A percentile compares a stretch with the other conserved stretches of the same genome.
Conservation (phyloP, 2,888 invertebrate genomes). For the Bombyx huttoni region DNA sequence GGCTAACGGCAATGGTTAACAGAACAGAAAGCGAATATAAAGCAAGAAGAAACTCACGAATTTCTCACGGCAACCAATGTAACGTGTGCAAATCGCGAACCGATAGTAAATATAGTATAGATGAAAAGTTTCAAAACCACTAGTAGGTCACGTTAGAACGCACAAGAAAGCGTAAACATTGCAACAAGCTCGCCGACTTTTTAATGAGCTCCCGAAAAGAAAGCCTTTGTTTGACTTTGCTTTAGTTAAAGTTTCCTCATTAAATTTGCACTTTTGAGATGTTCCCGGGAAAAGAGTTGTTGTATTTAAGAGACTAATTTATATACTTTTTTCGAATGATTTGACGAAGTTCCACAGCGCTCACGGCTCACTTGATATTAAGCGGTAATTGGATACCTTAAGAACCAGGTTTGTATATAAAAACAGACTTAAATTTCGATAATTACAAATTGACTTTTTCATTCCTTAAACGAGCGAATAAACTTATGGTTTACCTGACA, state of each 20-base stretch:
- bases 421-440: too few relatives aligned
- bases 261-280: neutral
- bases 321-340: too few relatives aligned
- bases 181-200: neutral
- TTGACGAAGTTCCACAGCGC: too few relatives aligned
- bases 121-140: neutral
- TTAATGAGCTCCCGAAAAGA: neutral
- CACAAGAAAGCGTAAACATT: neutral
- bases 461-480: too few relatives aligned
- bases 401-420: too few relatives aligned
- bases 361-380: too few relatives aligned
- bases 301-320: neutral
- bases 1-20: too few relatives aligned
- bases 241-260: neutral
- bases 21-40: too few relatives aligned
- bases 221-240: neutral
- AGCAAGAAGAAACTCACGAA: too few relatives aligned
- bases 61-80: neutral
- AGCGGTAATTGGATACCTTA: too few relatives aligned
- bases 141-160: neutral
- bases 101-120: neutral
- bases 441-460: too few relatives aligned
- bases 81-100: neutral
- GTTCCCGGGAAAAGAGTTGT: neutral
- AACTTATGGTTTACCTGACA: too few relatives aligned